Base-by-base conservation (phyloP, 2,113 vertebrate species). In the Alosa alosa region DNA sequence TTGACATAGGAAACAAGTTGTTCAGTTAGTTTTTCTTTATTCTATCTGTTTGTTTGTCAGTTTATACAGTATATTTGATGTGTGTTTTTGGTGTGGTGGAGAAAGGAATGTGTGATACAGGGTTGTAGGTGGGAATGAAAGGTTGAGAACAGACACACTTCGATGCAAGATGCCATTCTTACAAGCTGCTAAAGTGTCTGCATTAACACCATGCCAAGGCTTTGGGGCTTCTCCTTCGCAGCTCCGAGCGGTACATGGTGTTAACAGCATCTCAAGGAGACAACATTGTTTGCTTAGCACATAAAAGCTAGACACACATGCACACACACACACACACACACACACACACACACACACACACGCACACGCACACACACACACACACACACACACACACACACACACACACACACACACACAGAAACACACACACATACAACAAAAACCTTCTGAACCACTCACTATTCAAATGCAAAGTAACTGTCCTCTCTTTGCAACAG, bases 141-240 rank as follows among this genome's bases (percentile, higher is more conserved):
- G 1, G 72, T 25, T 31, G 64, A 36, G 64, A 72, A n/a, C 31
- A 41, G 36, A 78, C 15, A 17, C 31, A 46, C 60, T 82, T 64
- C 41, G 82, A 86, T 46, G 44, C 82, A 10, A 68, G 39, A 86
- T 86, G 81, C 85, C 81, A 82, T 81, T 55, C 81, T 85, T 85
- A 82, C 50, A 85, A 85, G 78, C 81, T 68, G 85, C 81, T 82
- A 82, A 82, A 82, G 81, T 39, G 55, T 39, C 4, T 86, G 50
- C 81, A 68, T 86, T 82, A 82, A 50, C 81, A 82, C 60, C 85
- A 86, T 49, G 55, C 85, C 85, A 49, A 46, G 85, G 81, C 81
- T 86, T 82, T 86, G 81, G 22, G 46, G 20, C 18, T 36, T 86
- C 82, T 78, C 72, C 85, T 72, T 82, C 81, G 17, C 81, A 60